These are phyloP conservation scores for Microctenopoma lineatum DNA, from an alignment of 2,797 vertebrate species.

Conservation along the genomic window DNA sequence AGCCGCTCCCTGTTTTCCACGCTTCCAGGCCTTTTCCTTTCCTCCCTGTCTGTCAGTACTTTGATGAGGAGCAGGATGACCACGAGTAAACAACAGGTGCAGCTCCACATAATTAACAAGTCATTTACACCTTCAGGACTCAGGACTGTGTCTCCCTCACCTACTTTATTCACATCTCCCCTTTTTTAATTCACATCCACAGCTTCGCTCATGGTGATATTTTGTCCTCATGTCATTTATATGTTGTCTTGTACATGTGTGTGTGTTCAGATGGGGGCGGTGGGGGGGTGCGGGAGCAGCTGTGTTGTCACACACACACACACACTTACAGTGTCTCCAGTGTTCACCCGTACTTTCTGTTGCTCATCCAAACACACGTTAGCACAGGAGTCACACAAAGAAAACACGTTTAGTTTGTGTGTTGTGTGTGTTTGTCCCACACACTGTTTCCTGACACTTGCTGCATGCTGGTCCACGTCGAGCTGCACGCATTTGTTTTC, in stretches of 20 bases:
- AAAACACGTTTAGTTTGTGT: not conserved
- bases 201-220: conserved; percentile 38
- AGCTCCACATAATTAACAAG: too few relatives aligned
- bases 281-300: conserved; percentile 58
- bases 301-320: conserved; percentile 50
- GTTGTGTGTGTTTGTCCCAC: too few relatives aligned
- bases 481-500: not conserved
- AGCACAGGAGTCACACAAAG: not conserved
- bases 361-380: not conserved
- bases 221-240: conserved; percentile 59
- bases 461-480: conserved; percentile 10
- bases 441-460: not conserved
- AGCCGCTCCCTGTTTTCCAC: conserved; percentile 38
- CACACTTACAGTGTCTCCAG: too few relatives aligned
- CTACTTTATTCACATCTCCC: conserved; percentile 42
- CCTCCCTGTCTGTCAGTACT: conserved; percentile 76
- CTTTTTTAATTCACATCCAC: conserved; percentile 32
- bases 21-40: conserved; percentile 43
- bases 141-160: conserved; percentile 37
- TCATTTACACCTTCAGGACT: not conserved
- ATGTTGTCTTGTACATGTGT: conserved; percentile 67
- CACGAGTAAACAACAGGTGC: conserved; percentile 76
- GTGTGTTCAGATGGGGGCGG: conserved; percentile 68
- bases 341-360: not conserved
- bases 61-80: conserved; percentile 85